Evolutionary conservation across 2,113 vertebrate genomes (phyloP), one percentile per base, ranked within the genome.

Genomic region (Rhagologus leucostigma): DNA sequence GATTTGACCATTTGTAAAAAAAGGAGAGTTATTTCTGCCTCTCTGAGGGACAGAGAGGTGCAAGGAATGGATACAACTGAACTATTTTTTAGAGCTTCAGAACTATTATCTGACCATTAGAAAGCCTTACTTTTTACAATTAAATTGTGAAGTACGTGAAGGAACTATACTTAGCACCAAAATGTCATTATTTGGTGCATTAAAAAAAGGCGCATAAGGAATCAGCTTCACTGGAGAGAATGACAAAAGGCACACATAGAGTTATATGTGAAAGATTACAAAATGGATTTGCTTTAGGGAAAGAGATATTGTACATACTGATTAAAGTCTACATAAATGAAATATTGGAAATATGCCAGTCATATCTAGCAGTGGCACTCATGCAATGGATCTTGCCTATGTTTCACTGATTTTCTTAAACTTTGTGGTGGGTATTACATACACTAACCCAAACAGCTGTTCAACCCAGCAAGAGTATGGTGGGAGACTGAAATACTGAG

Each of bases 331-430:
- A 35, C 0, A 0, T 89, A 81, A 84, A 88, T 84, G 68, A 95
- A 96, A 81, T 92, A 89, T 50, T 95, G 90, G 83, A 94, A 94
- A 90, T 65, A 64, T 47, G 83, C 52, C 85, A 75, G 73, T 90
- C 92, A 57, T 81, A 81, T n/a, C 52, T 88, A 75, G 44, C 41
- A 42, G 44, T 75, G n/a, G 49, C 41, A 86, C 41, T 92, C 50
- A 20, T 71, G 64, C 79, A 71, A 3, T 89, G 62, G 64, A 67
- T 84, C 76, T 75, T 60, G 35, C 26, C 4, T 84, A 13, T 52
- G 13, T 90, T 56, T 93, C 73, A 44, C 87, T 87, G 73, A 60
- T 75, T 92, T 85, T 93, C 83, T 63, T 60, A 60, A 94, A 52
- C 19, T 64, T 87, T 85, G 30, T 86, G 49, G 6, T 78, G 57